Evolutionary conservation across 92 coral and sea anemone species (phyloP).

Genomic region (Heteractis magnifica): DNA sequence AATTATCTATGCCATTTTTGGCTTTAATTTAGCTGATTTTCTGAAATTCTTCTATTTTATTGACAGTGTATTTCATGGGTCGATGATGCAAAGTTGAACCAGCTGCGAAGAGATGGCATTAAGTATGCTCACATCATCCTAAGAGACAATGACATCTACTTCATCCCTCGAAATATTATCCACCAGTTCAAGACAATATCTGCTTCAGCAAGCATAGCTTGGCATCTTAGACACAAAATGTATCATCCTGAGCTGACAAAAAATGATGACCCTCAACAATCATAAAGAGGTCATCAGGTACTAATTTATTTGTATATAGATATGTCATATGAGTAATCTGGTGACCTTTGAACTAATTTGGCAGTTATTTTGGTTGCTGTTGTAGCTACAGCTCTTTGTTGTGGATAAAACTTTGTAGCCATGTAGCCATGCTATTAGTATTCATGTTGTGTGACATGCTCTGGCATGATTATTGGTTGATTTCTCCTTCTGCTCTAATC

Average conservation of each 20-base stretch:
- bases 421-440: too few species aligned
- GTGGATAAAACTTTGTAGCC: too few species aligned
- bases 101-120: conserved; percentile 89
- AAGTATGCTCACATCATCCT: conserved; percentile 69
- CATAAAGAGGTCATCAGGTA: neutral
- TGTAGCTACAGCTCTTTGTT: too few species aligned
- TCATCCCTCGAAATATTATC: conserved; percentile 92
- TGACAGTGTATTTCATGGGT: conserved; percentile 93
- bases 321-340: neutral
- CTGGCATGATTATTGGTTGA: too few species aligned
- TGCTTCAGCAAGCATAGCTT: conserved; percentile 94
- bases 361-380: neutral
- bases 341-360: neutral
- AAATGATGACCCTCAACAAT: conserved; percentile 17
- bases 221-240: conserved; percentile 97
- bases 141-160: conserved; percentile 96
- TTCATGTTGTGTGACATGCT: too few species aligned
- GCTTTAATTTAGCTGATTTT: too few species aligned
- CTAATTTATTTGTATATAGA: conserved; percentile 8
- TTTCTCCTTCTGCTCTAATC: too few species aligned
- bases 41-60: neutral
- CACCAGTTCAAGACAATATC: conserved; percentile 95
- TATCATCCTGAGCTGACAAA: conserved; percentile 70
- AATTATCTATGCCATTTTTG: too few species aligned
- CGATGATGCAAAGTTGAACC: conserved; percentile 97